These are phyloP conservation scores for Hypolimnas misippus DNA, from an alignment of 2,888 invertebrate genomes.

Conservation along the genomic window DNA sequence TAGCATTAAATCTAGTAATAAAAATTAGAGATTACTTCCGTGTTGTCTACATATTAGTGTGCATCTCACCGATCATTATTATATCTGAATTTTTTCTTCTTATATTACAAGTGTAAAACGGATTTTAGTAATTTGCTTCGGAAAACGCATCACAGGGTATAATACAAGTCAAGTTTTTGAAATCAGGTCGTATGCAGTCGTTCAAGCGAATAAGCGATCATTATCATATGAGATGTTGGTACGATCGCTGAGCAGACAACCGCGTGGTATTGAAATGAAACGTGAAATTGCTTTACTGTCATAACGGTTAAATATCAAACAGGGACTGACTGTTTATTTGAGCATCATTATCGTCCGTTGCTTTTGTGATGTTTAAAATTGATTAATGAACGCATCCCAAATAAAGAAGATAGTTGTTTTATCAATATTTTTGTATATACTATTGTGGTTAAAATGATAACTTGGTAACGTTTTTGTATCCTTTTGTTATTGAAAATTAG, in stretches of 20 bases:
- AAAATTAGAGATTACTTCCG: too few relatives aligned
- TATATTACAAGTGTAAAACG: neutral
- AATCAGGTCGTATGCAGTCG: conserved; percentile 31
- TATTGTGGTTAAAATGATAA: too few relatives aligned
- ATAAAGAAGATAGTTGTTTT: too few relatives aligned
- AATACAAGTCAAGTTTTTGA: conserved; percentile 26
- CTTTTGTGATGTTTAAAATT: conserved; percentile 6
- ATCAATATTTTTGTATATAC: too few relatives aligned
- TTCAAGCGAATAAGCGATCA: conserved; percentile 35
- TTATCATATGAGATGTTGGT: conserved; percentile 37
- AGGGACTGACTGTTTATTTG: conserved; percentile 31
- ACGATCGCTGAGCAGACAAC: conserved; percentile 35
- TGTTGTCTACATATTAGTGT: too few relatives aligned
- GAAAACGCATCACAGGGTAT: conserved; percentile 12
- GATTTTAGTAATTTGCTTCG: neutral
- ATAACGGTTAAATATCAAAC: conserved; percentile 37
- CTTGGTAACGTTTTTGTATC: too few relatives aligned
- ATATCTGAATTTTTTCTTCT: too few relatives aligned
- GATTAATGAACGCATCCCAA: conserved; percentile 41
- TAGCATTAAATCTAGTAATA: too few relatives aligned
- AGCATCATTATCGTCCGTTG: conserved; percentile 14
- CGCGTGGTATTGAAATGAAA: conserved; percentile 40
- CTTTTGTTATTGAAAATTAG: too few relatives aligned
- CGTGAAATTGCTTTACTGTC: conserved; percentile 40
- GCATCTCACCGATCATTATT: too few relatives aligned